Percentiles rank a stretch among this genome's conserved stretches.
These are phyloP conservation scores for Protomyctophum bolini DNA, from an alignment of 2,113 vertebrate genomes.

Conservation along the genomic window DNA sequence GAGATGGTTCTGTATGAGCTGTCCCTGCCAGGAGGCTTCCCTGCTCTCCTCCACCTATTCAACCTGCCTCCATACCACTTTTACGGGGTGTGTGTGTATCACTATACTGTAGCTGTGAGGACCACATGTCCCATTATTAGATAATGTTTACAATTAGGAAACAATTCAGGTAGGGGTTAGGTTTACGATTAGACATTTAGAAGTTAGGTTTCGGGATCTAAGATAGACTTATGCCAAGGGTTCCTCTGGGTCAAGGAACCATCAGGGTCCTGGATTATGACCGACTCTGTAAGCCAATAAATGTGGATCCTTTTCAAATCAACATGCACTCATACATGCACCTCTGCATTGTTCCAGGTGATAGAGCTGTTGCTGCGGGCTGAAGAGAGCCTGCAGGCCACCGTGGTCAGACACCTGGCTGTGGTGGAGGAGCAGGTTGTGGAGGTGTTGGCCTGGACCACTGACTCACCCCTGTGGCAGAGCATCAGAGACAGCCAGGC, in stretches of 20 bases:
- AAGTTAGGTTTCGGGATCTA: no score
- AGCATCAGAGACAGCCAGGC: slow-evolving; percentile 80
- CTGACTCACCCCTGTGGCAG: slow-evolving; percentile 84
- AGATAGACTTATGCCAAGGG: no score
- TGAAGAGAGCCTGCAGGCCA: slow-evolving; percentile 78
- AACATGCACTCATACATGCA: no score
- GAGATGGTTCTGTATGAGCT: slow-evolving; percentile 84
- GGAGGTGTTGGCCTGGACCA: slow-evolving; percentile 87
- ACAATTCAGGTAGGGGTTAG: no score
- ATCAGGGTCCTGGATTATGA: no score
- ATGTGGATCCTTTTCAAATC: no score
- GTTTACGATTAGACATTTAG: no score
- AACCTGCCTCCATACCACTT: slow-evolving; percentile 85
- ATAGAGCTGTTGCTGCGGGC: slow-evolving; percentile 85
- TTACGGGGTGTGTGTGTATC: slow-evolving; percentile 80
- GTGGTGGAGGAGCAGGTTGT: slow-evolving; percentile 84
- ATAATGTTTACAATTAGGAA: no score
- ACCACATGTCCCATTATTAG: no score
- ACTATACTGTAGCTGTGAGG: no score
- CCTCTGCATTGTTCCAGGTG: slow-evolving; percentile 70
- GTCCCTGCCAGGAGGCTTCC: slow-evolving; percentile 82
- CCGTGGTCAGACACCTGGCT: slow-evolving; percentile 81
- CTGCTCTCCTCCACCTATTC: slow-evolving; percentile 80
- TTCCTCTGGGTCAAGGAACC: no score
- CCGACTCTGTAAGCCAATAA: no score